phyloP scores from a whole-genome alignment of 2,797 vertebrate species.

The Cossypha polioptera region DNA sequence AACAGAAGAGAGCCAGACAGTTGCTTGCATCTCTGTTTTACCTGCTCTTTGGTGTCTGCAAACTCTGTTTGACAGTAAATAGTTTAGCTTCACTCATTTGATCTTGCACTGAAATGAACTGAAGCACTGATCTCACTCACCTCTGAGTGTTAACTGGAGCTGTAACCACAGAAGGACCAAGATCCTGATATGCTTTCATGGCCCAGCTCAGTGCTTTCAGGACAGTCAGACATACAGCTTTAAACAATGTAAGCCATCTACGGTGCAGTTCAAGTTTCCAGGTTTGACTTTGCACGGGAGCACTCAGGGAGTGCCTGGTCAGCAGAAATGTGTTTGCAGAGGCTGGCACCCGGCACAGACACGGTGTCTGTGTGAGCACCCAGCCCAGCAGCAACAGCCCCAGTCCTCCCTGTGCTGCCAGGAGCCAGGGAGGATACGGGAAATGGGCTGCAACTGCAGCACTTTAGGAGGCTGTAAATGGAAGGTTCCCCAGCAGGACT shows the following conservation, averaged over 20 bases:
- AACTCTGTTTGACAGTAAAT: background rate
- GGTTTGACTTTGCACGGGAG: background rate
- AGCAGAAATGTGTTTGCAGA: background rate
- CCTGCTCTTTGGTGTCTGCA: background rate
- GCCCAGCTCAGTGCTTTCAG: background rate
- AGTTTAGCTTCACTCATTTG: background rate
- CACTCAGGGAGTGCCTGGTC: background rate
- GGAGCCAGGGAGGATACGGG: background rate
- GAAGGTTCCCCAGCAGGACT: background rate
- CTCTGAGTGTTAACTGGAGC: rapidly evolving
- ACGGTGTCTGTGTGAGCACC: rapidly evolving
- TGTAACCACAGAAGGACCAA: background rate
- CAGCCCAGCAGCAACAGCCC: background rate
- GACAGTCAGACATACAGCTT: background rate
- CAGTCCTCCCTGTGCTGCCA: background rate
- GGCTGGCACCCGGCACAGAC: background rate
- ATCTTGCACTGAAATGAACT: background rate
- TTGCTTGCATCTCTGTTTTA: background rate
- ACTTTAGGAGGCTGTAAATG: background rate
- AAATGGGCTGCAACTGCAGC: background rate
- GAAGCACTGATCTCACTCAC: background rate
- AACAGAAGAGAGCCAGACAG: background rate
- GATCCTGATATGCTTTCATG: background rate
- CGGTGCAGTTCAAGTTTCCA: background rate
- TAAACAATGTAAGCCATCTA: background rate